A percentile compares a stretch with the other conserved stretches of the same genome.
Conservation (phyloP, 2,797 vertebrate genomes). For the Mus spretus region DNA sequence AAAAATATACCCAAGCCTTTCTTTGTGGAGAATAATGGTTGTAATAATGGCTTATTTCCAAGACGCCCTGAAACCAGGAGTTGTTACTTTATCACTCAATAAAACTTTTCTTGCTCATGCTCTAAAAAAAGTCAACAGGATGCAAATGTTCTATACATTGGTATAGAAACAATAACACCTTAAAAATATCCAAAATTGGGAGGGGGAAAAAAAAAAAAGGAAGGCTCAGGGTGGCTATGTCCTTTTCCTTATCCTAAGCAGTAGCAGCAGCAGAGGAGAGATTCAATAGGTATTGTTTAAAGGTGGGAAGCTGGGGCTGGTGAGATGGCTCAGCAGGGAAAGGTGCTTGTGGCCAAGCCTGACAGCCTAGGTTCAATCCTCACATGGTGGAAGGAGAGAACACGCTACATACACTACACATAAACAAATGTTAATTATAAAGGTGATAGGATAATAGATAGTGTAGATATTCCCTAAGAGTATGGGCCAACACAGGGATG, state of each 20-base stretch:
- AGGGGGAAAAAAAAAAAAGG: background rate
- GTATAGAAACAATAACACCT: background rate
- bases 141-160: background rate
- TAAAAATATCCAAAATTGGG: background rate
- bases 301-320: background rate
- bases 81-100: background rate
- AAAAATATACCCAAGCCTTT: background rate
- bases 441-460: background rate
- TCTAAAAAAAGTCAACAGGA: background rate
- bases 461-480: background rate
- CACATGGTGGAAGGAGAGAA: background rate
- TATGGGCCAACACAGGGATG: background rate
- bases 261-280: background rate
- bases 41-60: background rate
- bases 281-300: background rate
- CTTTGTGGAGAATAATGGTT: slow-evolving; percentile 7
- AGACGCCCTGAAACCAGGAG: no score
- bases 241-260: background rate
- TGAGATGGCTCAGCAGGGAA: background rate
- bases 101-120: background rate
- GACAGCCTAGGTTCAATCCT: background rate
- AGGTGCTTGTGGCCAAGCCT: background rate
- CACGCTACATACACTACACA: background rate
- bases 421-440: background rate
- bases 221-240: background rate